phyloP scores from a whole-genome alignment of 2,888 invertebrate species.

The Smittia sp. region DNA sequence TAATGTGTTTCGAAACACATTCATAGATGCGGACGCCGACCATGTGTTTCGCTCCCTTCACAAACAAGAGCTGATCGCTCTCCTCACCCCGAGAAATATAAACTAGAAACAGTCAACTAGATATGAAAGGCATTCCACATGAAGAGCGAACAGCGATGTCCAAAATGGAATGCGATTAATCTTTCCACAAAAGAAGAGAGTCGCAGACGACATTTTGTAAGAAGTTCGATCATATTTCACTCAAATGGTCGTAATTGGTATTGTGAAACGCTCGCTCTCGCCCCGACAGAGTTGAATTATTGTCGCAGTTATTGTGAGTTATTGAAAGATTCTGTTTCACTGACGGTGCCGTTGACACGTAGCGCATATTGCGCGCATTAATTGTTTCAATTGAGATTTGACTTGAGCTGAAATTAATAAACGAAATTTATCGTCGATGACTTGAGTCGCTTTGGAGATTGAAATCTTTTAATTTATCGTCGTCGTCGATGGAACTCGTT shows the following conservation, averaged over 20 bases:
- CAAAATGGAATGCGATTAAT: conserved; percentile 6
- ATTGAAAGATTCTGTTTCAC: conserved; percentile 1
- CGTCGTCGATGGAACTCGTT: background rate
- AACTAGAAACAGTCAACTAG: background rate
- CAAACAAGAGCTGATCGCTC: background rate
- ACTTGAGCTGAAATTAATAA: background rate
- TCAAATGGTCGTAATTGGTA: background rate
- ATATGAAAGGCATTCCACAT: background rate
- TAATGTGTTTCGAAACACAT: background rate
- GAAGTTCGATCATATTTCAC: conserved; percentile 9
- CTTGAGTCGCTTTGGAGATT: no score
- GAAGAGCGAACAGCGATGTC: background rate
- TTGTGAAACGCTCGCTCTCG: background rate
- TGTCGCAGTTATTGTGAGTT: background rate
- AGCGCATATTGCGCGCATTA: background rate
- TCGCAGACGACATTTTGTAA: background rate
- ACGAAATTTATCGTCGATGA: no score
- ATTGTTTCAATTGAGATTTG: conserved; percentile 2
- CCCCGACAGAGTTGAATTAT: background rate
- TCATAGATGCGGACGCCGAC: background rate
- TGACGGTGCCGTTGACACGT: background rate
- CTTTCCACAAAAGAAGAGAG: background rate
- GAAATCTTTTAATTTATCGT: background rate
- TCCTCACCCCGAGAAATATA: background rate
- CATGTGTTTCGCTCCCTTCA: background rate